Conservation (phyloP, 2,113 vertebrate species). For the Fregetta grallaria region DNA sequence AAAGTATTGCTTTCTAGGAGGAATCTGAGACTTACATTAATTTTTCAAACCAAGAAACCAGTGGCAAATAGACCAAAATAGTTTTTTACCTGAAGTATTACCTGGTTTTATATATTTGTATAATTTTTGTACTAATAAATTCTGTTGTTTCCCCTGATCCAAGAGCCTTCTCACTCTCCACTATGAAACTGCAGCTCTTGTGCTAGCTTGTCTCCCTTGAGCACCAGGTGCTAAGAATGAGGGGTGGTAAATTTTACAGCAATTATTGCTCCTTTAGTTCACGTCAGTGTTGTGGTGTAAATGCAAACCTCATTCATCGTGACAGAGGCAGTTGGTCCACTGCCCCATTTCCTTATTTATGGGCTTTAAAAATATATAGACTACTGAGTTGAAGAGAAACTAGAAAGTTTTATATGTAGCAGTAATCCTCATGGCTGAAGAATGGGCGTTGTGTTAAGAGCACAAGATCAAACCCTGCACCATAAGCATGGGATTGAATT, state of each 20-base stretch:
- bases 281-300: background rate
- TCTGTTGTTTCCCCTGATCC: background rate
- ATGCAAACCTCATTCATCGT: background rate
- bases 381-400: background rate
- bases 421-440: background rate
- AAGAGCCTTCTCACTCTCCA: background rate
- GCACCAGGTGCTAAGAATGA: background rate
- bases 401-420: background rate
- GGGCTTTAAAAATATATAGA: background rate
- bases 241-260: background rate
- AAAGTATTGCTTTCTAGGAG: background rate
- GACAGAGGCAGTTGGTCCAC: no score
- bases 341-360: background rate
- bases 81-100: background rate
- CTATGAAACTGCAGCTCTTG: background rate
- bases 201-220: background rate
- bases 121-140: background rate
- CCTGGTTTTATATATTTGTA: background rate
- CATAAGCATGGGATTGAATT: background rate
- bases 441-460: background rate
- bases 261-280: background rate
- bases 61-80: background rate
- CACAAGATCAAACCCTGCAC: background rate
- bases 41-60: background rate
- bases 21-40: background rate